Evolutionary conservation across 1,140 invertebrate species (phyloP).

Genomic region (Hesperophylax magnus): DNA sequence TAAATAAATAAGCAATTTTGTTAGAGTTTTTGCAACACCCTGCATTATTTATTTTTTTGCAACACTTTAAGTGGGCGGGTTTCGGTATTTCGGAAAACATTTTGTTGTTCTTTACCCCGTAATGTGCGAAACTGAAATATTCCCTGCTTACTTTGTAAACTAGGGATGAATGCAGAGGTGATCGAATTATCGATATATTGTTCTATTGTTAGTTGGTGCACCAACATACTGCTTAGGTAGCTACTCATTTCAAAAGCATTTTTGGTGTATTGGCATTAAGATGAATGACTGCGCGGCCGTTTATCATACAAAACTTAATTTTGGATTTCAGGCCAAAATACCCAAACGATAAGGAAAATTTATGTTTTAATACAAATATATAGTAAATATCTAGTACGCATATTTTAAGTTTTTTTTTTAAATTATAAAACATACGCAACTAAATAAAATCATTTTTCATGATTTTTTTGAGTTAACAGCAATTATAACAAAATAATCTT

Average conservation of each 20-base stretch:
- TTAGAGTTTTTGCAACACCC: conserved; percentile 1
- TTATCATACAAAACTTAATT: too few relatives aligned
- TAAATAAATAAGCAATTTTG: conserved; percentile 45
- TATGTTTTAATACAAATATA: too few relatives aligned
- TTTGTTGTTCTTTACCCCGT: conserved; percentile 25
- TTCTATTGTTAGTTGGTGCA: conserved; percentile 2
- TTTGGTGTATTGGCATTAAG: too few relatives aligned
- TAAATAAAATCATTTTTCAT: too few relatives aligned
- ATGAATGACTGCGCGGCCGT: too few relatives aligned
- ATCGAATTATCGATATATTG: not conserved
- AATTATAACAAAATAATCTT: too few relatives aligned
- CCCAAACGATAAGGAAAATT: too few relatives aligned
- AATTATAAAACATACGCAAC: too few relatives aligned
- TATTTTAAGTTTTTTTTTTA: too few relatives aligned
- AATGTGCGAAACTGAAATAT: conserved; percentile 30
- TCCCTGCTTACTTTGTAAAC: conserved; percentile 4
- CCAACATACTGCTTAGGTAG: not conserved
- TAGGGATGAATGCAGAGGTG: not conserved
- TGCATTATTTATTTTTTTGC: conserved; percentile 27
- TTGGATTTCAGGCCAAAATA: too few relatives aligned
- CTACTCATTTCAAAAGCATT: not conserved
- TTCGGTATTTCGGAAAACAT: conserved; percentile 9
- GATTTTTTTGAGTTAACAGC: too few relatives aligned
- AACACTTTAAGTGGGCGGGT: conserved; percentile 38
- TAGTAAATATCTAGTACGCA: too few relatives aligned